Percentiles rank a stretch among this genome's conserved stretches.
phyloP scores from a whole-genome alignment of 2,113 vertebrate genomes.

The Thamnophis sirtalis region DNA sequence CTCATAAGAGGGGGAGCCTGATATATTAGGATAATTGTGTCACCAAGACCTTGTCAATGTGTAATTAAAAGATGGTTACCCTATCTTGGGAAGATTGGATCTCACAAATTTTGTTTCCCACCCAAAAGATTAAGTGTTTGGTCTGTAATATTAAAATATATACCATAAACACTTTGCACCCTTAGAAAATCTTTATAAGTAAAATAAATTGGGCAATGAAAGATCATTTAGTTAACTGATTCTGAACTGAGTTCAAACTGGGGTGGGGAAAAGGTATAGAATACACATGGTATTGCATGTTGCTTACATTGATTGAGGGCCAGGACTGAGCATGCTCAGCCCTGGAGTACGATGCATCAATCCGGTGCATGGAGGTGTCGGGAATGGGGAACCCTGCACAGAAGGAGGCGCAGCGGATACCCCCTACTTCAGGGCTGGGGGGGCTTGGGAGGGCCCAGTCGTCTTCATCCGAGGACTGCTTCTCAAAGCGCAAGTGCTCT shows the following conservation, averaged over 20 bases:
- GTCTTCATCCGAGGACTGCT: conserved; percentile 93
- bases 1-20: background rate
- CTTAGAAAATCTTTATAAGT: background rate
- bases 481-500: conserved; percentile 84
- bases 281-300: background rate
- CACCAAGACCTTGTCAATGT: background rate
- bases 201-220: background rate
- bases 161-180: background rate
- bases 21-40: background rate
- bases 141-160: background rate
- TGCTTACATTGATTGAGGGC: conserved; percentile 94
- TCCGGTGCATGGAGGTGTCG: conserved; percentile 69
- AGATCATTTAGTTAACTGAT: background rate
- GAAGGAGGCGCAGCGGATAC: conserved; percentile 87
- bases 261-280: background rate
- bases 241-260: background rate
- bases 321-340: conserved; percentile 95
- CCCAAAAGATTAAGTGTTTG: background rate
- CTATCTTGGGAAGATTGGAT: background rate
- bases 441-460: conserved; percentile 90
- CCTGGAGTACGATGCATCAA: conserved; percentile 76
- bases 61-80: background rate
- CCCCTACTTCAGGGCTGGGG: conserved; percentile 73
- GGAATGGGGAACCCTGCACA: conserved; percentile 87
- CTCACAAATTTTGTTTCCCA: background rate